These are phyloP conservation scores for Drosophila tsacasi DNA, from an alignment of 1,140 invertebrate genomes.

Conservation along the genomic window DNA sequence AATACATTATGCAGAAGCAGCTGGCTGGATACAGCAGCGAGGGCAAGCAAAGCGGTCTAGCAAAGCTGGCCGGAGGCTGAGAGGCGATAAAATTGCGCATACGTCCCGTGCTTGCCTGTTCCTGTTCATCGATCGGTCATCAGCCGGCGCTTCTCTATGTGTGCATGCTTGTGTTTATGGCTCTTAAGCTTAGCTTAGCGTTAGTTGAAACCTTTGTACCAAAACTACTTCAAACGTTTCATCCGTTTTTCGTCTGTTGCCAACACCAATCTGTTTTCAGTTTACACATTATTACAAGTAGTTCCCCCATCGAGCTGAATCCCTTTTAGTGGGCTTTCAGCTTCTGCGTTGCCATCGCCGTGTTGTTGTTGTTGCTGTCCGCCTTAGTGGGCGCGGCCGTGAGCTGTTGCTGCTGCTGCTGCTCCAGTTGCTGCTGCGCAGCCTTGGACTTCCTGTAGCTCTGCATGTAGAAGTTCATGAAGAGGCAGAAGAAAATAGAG, in stretches of 20 bases:
- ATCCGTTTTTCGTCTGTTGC: conserved; percentile 46
- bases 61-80: conserved; percentile 49
- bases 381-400: conserved; percentile 22
- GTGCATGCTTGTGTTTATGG: conserved; percentile 63
- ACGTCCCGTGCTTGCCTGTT: conserved; percentile 36
- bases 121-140: conserved; percentile 21
- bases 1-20: conserved; percentile 10
- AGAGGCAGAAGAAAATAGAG: conserved; percentile 95
- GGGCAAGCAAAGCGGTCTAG: conserved; percentile 33
- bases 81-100: conserved; percentile 38
- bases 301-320: conserved; percentile 47
- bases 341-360: conserved; percentile 42
- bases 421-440: conserved; percentile 39
- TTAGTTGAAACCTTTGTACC: conserved; percentile 78
- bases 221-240: conserved; percentile 69
- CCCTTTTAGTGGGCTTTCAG: conserved; percentile 65
- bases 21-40: background rate
- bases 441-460: conserved; percentile 88
- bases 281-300: conserved; percentile 47
- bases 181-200: conserved; percentile 71
- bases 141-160: conserved; percentile 24
- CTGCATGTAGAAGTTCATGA: conserved; percentile 95
- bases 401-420: conserved; percentile 15
- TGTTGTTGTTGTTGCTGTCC: conserved; percentile 60
- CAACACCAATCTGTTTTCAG: conserved; percentile 72